These are phyloP conservation scores for Pseudomyrmex cubaensis DNA, from an alignment of 1,140 invertebrate species.

Conservation along the genomic window DNA sequence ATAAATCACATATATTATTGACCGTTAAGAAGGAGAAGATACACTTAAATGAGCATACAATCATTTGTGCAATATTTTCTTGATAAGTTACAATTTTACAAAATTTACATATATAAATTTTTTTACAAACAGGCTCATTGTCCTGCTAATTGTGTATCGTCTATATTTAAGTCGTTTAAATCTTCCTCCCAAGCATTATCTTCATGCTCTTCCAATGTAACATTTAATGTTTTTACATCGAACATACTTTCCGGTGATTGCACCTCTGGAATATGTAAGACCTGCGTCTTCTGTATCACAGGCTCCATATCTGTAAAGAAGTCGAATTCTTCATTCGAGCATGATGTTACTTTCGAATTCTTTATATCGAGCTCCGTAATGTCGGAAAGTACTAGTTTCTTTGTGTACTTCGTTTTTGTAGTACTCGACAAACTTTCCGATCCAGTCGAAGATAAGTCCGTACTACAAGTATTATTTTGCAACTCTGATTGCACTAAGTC, in stretches of 20 bases:
- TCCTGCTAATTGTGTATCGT: constrained; percentile 48
- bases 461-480: neutral
- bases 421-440: constrained; percentile 28
- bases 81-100: too few species aligned
- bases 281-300: constrained; percentile 89
- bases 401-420: constrained; percentile 64
- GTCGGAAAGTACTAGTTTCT: constrained; percentile 86
- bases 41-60: constrained; percentile 8
- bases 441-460: neutral
- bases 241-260: constrained; percentile 78
- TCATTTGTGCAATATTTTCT: constrained; percentile 1
- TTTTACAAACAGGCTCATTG: constrained; percentile 1
- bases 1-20: constrained; percentile 36
- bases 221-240: constrained; percentile 74
- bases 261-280: constrained; percentile 81
- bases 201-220: constrained; percentile 65
- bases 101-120: neutral
- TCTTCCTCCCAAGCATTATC: constrained; percentile 82
- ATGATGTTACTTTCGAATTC: constrained; percentile 86
- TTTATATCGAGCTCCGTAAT: constrained; percentile 91
- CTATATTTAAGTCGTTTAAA: constrained; percentile 80
- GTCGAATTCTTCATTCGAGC: constrained; percentile 85
- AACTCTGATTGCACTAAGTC: neutral
- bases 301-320: constrained; percentile 95
- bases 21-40: constrained; percentile 21